These are phyloP conservation scores for Syrphus vitripennis DNA, from an alignment of 2,888 invertebrate genomes.

Conservation along the genomic window DNA sequence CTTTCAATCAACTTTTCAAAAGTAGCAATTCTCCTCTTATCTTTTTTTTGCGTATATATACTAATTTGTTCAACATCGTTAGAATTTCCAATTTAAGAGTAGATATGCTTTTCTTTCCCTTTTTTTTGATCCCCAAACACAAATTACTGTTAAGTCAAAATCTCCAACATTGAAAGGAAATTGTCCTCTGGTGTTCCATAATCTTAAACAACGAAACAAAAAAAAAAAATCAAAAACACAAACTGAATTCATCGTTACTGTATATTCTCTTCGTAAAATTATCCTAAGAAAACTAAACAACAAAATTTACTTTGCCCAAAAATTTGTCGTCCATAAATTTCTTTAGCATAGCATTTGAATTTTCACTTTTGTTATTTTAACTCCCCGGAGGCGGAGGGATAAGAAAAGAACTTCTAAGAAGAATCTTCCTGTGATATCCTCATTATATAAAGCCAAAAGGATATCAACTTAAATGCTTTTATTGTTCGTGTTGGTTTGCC, in stretches of 20 bases:
- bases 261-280: slow-evolving; percentile 19
- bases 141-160: slow-evolving; percentile 37
- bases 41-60: neutral
- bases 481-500: slow-evolving; percentile 56
- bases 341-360: slow-evolving; percentile 37
- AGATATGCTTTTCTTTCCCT: neutral
- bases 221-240: neutral
- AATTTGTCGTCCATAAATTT: slow-evolving; percentile 50
- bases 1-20: neutral
- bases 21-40: neutral
- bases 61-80: neutral
- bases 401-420: slow-evolving; percentile 14
- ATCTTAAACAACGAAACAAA: neutral
- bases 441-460: slow-evolving; percentile 27
- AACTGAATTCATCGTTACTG: slow-evolving; percentile 12
- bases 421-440: slow-evolving; percentile 38
- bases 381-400: neutral
- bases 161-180: slow-evolving; percentile 32
- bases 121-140: slow-evolving; percentile 47
- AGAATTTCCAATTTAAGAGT: slow-evolving; percentile 34
- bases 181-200: slow-evolving; percentile 45
- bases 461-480: slow-evolving; percentile 62
- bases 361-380: slow-evolving; percentile 36
- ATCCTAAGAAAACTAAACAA: slow-evolving; percentile 49
- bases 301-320: slow-evolving; percentile 47